Evolutionary conservation across 2,797 vertebrate species (phyloP).

Genomic region (Emys orbicularis): DNA sequence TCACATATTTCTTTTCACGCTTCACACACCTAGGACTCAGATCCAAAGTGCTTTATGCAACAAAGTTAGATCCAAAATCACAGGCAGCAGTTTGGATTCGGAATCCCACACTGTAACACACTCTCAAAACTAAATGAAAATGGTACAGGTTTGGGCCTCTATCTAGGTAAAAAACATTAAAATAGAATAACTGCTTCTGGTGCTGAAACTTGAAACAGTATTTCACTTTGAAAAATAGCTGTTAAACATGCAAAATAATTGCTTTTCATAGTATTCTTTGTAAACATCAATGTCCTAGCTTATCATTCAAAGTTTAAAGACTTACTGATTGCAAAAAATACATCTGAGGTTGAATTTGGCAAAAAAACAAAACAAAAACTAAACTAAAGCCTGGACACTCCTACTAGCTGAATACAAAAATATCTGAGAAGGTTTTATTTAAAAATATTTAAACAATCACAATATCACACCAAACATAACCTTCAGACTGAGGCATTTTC

Average conservation of each 20-base stretch:
- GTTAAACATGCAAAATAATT: not conserved
- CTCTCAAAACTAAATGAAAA: not conserved
- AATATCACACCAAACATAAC: not conserved
- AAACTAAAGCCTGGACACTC: not conserved
- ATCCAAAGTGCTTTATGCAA: not conserved
- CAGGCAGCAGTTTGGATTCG: not conserved
- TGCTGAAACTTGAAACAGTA: conserved; percentile 5
- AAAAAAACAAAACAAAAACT: not conserved
- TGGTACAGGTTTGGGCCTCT: not conserved
- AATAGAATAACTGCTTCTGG: conserved; percentile 26
- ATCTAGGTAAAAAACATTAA: not conserved
- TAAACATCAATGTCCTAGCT: not conserved
- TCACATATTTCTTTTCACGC: not conserved
- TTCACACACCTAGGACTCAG: not conserved
- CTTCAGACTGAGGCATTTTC: not conserved
- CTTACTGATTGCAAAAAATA: not conserved
- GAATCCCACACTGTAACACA: not conserved
- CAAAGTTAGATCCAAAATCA: not conserved
- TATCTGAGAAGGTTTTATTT: not conserved
- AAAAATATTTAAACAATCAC: not conserved
- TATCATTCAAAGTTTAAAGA: conserved; percentile 34
- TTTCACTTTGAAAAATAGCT: conserved; percentile 21
- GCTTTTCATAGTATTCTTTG: not conserved
- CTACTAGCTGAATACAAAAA: not conserved
- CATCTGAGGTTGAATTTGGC: not conserved